phyloP scores from a whole-genome alignment of 2,113 vertebrate species.

The Pogona vitticeps region DNA sequence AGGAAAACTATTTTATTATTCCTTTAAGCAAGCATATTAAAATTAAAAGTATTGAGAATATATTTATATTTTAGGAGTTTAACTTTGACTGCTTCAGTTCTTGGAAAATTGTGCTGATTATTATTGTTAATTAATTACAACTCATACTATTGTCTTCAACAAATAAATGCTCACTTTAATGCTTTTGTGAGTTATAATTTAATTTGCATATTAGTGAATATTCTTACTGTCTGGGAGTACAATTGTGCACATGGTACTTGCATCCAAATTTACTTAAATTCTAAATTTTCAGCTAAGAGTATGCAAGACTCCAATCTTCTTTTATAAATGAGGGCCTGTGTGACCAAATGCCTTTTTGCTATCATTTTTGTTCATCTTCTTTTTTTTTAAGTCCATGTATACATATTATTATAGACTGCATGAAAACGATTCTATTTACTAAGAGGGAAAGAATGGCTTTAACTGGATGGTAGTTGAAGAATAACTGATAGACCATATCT shows the following conservation, averaged over 20 bases:
- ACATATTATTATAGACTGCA: neutral
- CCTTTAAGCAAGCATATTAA: constrained; percentile 5
- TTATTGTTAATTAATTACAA: neutral
- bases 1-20: neutral
- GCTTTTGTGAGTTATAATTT: neutral
- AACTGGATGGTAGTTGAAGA: neutral
- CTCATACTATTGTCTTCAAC: neutral
- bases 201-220: neutral
- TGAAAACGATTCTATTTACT: neutral
- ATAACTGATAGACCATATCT: neutral
- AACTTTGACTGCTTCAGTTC: neutral
- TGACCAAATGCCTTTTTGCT: neutral
- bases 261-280: neutral
- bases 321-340: neutral
- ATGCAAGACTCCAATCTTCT: neutral
- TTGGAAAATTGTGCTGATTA: neutral
- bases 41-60: neutral
- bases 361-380: neutral
- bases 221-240: neutral
- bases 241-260: neutral
- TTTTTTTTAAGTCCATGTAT: neutral
- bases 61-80: neutral
- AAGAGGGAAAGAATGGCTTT: neutral
- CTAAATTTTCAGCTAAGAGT: no score
- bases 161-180: neutral